These are phyloP conservation scores for Caradrina kadenii DNA, from an alignment of 2,888 invertebrate species.

Conservation along the genomic window DNA sequence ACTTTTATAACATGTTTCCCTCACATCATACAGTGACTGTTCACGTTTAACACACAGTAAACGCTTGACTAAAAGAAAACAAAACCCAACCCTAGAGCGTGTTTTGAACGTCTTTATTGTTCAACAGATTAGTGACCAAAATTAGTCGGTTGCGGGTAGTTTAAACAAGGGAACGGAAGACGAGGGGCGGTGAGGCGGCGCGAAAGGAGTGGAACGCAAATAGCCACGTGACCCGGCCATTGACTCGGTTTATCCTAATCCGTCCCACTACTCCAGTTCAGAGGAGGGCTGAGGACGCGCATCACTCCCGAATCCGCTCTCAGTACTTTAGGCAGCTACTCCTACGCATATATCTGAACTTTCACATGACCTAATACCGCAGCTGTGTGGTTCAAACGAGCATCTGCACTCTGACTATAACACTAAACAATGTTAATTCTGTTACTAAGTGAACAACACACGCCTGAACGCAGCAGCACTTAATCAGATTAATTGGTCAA, in stretches of 20 bases:
- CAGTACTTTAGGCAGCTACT: slow-evolving; percentile 54
- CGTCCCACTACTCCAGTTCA: slow-evolving; percentile 90
- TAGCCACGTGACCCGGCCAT: slow-evolving; percentile 90
- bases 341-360: slow-evolving; percentile 71
- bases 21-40: slow-evolving; percentile 33
- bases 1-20: slow-evolving; percentile 27
- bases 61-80: slow-evolving; percentile 45
- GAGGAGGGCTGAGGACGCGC: slow-evolving; percentile 64
- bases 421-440: slow-evolving; percentile 42
- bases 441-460: slow-evolving; percentile 38
- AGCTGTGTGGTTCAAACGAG: slow-evolving; percentile 67
- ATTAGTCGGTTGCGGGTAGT: slow-evolving; percentile 84
- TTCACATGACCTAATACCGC: slow-evolving; percentile 80
- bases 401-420: slow-evolving; percentile 60
- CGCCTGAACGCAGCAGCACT: slow-evolving; percentile 24
- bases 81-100: slow-evolving; percentile 54
- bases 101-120: slow-evolving; percentile 70
- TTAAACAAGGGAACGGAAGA: slow-evolving; percentile 81
- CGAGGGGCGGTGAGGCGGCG: slow-evolving; percentile 73
- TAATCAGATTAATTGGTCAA: slow-evolving; percentile 57
- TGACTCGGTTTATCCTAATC: slow-evolving; percentile 90
- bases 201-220: slow-evolving; percentile 84
- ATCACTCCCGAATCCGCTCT: slow-evolving; percentile 62
- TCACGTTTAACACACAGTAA: slow-evolving; percentile 53
- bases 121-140: slow-evolving; percentile 84